Evolutionary conservation across 2,888 invertebrate genomes (phyloP), one percentile per base, ranked within the genome.

Genomic region (Philereme vetulata): DNA sequence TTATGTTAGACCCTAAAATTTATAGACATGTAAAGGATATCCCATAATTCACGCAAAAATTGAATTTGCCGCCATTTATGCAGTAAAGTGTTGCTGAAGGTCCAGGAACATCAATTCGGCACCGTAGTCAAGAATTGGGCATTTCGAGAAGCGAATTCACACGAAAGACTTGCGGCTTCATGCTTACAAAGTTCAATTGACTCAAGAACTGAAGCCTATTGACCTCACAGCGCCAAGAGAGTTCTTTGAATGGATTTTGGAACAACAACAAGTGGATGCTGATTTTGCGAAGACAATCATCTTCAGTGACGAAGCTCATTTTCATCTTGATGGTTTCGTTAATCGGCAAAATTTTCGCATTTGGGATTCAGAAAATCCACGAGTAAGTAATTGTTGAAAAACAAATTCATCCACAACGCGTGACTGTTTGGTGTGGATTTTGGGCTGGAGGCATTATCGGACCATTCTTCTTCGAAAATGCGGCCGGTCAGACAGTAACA

Each of bases 391-490:
- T 42, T 42, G 42, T 6, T 5, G 33, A 47, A 43, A 51, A 7
- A n/a, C 42, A 4, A 42, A 9, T 42, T 4, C 42, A 42, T 8
- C 42, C 42, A 9, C 42, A 72, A 75, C 70, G 67, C 70, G 71
- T 74, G 35, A 80, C 77, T 66, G 77, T 79, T 75, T 84, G 81
- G 75, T 73, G 83, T 71, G 78, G 76, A 62, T 77, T 84, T 64
- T 80, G 72, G 74, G 64, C 68, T 65, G 76, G 72, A 46, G 57
- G 53, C 38, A 45, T 65, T 40, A 65, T 58, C 51, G 56, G 59
- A 40, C 65, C 62, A 33, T 65, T 50, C 52, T 66, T 66, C 43
- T 68, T 64, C 48, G 46, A 62, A 61, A 64, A 64, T 54, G 60
- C 64, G 43, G 42, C 21, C 50, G 63, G 51, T n/a, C n/a, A n/a